Evolutionary conservation across 2,113 vertebrate species (phyloP).

Genomic region (Papio anubis): DNA sequence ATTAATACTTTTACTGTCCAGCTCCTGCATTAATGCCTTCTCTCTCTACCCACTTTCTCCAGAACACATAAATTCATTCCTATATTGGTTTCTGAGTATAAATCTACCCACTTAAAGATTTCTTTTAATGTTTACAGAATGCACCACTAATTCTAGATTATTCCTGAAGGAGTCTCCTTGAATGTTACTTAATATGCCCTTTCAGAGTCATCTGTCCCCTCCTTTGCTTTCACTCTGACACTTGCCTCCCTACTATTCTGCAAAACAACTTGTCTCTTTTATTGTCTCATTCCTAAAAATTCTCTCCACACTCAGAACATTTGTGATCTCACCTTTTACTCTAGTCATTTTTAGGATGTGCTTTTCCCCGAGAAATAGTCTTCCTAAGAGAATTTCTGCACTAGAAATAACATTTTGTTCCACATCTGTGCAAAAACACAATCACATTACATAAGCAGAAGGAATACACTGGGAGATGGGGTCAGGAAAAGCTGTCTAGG

Average conservation of each 20-base stretch:
- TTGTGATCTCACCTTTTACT: background rate
- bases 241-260: background rate
- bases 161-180: background rate
- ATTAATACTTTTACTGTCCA: background rate
- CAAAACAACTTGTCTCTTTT: background rate
- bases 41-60: background rate
- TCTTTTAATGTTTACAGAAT: constrained; percentile 7
- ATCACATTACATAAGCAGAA: background rate
- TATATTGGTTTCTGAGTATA: background rate
- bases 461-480: background rate
- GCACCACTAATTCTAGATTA: background rate
- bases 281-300: background rate
- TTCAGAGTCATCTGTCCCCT: background rate
- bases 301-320: background rate
- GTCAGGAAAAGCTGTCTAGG: background rate
- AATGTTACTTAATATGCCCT: background rate
- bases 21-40: background rate
- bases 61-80: background rate
- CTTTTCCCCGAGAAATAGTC: background rate
- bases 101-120: background rate
- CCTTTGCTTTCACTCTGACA: background rate
- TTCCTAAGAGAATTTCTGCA: constrained; percentile 29
- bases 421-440: constrained; percentile 16
- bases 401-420: constrained; percentile 18
- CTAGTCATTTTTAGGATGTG: background rate